Percentiles rank a stretch among this genome's conserved stretches.
Evolutionary conservation across 2,797 vertebrate species (phyloP).

Genomic region (Myiotriccus ornatus): DNA sequence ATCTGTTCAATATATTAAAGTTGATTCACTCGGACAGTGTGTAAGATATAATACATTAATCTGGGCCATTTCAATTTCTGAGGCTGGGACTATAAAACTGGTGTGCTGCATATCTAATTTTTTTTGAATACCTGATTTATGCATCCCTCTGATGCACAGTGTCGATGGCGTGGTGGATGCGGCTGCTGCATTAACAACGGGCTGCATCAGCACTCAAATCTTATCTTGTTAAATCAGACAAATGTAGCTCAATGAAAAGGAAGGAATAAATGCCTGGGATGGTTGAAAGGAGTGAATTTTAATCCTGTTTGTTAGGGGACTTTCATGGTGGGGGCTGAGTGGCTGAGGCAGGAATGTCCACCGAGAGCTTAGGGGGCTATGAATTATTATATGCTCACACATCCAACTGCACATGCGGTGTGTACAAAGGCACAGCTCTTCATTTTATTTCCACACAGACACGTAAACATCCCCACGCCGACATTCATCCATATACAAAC

Average conservation of each 20-base stretch:
- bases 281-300: slow-evolving; percentile 82
- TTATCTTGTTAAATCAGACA: slow-evolving; percentile 99
- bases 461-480: neutral
- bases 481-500: neutral
- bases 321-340: slow-evolving; percentile 69
- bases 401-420: slow-evolving; percentile 31
- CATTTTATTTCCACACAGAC: slow-evolving; percentile 21
- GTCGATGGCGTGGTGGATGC: slow-evolving; percentile 84
- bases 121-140: slow-evolving; percentile 93
- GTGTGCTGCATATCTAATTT: slow-evolving; percentile 94
- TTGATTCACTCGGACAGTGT: slow-evolving; percentile 88
- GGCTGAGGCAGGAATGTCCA: slow-evolving; percentile 61
- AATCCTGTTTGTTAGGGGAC: slow-evolving; percentile 83
- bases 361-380: slow-evolving; percentile 52
- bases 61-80: slow-evolving; percentile 90
- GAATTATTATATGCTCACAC: slow-evolving; percentile 66
- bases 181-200: slow-evolving; percentile 89
- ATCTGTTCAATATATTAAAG: slow-evolving; percentile 91
- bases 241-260: slow-evolving; percentile 91
- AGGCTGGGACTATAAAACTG: slow-evolving; percentile 90
- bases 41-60: slow-evolving; percentile 93
- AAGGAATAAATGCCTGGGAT: slow-evolving; percentile 83
- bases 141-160: slow-evolving; percentile 84
- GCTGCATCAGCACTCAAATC: slow-evolving; percentile 94
- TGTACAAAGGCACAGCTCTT: slow-evolving; percentile 43